phyloP scores from a whole-genome alignment of 2,888 invertebrate species.

The Lomographa bimaculata region DNA sequence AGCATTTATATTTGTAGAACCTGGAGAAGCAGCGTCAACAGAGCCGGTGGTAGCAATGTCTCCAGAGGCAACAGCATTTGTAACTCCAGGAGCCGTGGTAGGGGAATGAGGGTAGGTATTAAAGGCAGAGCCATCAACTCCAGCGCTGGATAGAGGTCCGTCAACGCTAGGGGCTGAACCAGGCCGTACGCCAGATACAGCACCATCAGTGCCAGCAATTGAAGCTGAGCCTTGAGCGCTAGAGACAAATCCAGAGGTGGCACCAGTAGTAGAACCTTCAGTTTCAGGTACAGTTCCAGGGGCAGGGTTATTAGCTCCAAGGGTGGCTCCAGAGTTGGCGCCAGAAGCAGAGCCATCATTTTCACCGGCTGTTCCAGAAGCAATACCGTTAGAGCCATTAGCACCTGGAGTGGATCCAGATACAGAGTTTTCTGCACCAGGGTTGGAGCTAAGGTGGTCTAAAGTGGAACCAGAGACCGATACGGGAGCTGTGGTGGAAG shows the following conservation, averaged over 20 bases:
- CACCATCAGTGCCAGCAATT: background rate
- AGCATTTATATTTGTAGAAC: background rate
- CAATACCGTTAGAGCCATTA: background rate
- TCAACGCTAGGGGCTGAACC: slow-evolving; percentile 3
- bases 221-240: background rate
- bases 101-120: no score
- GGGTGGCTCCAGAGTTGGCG: slow-evolving; percentile 7
- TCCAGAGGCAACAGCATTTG: slow-evolving; percentile 10
- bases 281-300: slow-evolving; percentile 7
- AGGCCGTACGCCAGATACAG: background rate
- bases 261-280: slow-evolving; percentile 1
- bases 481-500: background rate
- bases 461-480: slow-evolving; percentile 3
- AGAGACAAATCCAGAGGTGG: background rate
- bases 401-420: background rate
- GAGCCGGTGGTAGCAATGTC: slow-evolving; percentile 1
- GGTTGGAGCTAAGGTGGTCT: no score
- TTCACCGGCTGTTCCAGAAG: slow-evolving; percentile 1
- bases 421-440: slow-evolving; percentile 5
- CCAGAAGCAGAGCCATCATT: slow-evolving; percentile 11
- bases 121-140: slow-evolving; percentile 4
- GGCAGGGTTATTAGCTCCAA: slow-evolving; percentile 7
- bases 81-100: slow-evolving; percentile 10
- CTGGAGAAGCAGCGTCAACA: background rate
- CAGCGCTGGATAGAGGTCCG: slow-evolving; percentile 3